A percentile compares a stretch with the other conserved stretches of the same genome.
Conservation (phyloP, 2,797 vertebrate genomes). For the Myotis vivesi region DNA sequence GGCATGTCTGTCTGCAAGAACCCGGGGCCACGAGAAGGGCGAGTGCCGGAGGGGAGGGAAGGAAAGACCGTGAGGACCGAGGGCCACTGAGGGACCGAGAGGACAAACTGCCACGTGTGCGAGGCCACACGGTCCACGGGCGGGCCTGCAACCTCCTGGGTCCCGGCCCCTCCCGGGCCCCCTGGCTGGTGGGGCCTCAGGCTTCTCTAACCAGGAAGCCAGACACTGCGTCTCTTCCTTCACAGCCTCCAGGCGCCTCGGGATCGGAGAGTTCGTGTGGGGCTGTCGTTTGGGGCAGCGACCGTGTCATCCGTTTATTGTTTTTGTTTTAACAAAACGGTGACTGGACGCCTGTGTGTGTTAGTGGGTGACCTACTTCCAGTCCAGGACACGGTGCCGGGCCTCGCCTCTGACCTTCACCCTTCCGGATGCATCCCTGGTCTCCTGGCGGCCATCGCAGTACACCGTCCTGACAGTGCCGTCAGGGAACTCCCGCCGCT, state of each 20-base stretch:
- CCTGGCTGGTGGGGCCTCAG: background rate
- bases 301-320: rapidly evolving
- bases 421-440: background rate
- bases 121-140: background rate
- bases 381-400: background rate
- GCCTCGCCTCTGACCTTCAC: background rate
- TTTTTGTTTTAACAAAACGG: background rate
- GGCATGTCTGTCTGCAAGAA: background rate
- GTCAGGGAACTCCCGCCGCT: background rate
- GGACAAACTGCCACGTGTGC: background rate
- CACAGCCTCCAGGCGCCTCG: rapidly evolving
- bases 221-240: background rate
- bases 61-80: background rate
- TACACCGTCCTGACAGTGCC: background rate
- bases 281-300: background rate
- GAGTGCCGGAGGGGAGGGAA: background rate
- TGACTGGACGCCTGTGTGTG: rapidly evolving
- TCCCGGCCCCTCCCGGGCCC: rapidly evolving
- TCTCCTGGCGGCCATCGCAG: background rate
- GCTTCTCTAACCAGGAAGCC: background rate
- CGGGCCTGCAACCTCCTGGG: background rate
- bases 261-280: rapidly evolving
- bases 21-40: background rate
- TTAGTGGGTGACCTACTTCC: background rate
- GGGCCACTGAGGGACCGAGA: background rate